Conservation (phyloP, 1,140 invertebrate species). For the Platyscapa corneri region DNA sequence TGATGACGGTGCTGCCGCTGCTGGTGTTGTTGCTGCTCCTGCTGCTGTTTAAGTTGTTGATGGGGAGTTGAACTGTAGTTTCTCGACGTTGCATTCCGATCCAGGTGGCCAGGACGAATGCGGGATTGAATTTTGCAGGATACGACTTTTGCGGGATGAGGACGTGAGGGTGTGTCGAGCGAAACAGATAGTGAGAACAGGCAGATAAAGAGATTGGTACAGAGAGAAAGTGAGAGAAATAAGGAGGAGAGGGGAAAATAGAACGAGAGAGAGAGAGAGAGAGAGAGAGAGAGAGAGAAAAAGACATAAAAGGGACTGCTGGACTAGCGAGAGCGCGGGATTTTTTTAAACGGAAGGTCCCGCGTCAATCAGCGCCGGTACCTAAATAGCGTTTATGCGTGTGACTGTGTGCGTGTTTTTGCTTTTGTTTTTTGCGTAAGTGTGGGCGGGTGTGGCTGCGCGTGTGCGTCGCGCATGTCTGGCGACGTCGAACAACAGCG, state of each 20-base stretch:
- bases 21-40: not conserved
- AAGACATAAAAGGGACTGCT: slow-evolving; percentile 43
- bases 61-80: not conserved
- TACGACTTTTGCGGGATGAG: not conserved
- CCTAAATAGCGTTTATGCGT: slow-evolving; percentile 43
- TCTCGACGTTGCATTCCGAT: not conserved
- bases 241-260: not conserved
- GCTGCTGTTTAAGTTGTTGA: not conserved
- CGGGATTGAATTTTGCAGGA: not conserved
- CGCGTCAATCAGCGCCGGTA: slow-evolving; percentile 52
- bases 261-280: not conserved
- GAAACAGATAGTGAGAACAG: not conserved
- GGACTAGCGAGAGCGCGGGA: slow-evolving; percentile 53
- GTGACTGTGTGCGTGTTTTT: not conserved
- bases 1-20: not conserved
- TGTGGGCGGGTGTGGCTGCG: not conserved
- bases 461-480: not conserved
- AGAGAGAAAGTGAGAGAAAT: not conserved
- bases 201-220: not conserved
- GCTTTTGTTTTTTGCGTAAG: too few species aligned
- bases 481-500: slow-evolving; percentile 36
- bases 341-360: slow-evolving; percentile 39
- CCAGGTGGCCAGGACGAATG: not conserved
- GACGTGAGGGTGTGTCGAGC: slow-evolving; percentile 1
- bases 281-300: not conserved